Evolutionary conservation across 2,113 vertebrate species (phyloP).

Genomic region (Elgaria multicarinata): DNA sequence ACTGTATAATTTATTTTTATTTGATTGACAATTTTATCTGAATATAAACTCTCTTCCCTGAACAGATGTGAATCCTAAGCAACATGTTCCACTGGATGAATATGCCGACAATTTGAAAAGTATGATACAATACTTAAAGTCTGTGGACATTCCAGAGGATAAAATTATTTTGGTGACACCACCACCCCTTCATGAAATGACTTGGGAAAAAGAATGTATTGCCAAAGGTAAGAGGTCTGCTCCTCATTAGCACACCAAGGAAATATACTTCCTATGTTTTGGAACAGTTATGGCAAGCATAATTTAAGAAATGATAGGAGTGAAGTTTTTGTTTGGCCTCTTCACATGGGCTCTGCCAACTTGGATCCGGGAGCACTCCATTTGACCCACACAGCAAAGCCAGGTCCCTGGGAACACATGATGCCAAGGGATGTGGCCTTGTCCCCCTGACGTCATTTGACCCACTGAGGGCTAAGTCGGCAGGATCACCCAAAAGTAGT

Average conservation of each 20-base stretch:
- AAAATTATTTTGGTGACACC: conserved; percentile 89
- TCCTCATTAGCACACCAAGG: neutral
- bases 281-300: neutral
- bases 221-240: conserved; percentile 79
- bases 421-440: no score
- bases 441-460: no score
- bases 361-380: neutral
- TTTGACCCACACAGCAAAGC: no score
- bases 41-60: neutral
- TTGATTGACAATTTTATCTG: neutral
- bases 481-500: no score
- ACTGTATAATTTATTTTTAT: no score
- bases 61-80: conserved; percentile 88
- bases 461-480: no score
- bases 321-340: neutral
- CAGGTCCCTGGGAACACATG: no score
- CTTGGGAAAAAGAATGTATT: conserved; percentile 89
- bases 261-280: neutral
- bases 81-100: conserved; percentile 90
- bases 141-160: conserved; percentile 76
- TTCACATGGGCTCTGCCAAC: neutral
- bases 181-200: conserved; percentile 85
- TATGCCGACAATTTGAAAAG: conserved; percentile 83
- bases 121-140: conserved; percentile 81
- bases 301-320: neutral